phyloP scores from a whole-genome alignment of 2,113 vertebrate species.

The Archocentrus centrarchus region DNA sequence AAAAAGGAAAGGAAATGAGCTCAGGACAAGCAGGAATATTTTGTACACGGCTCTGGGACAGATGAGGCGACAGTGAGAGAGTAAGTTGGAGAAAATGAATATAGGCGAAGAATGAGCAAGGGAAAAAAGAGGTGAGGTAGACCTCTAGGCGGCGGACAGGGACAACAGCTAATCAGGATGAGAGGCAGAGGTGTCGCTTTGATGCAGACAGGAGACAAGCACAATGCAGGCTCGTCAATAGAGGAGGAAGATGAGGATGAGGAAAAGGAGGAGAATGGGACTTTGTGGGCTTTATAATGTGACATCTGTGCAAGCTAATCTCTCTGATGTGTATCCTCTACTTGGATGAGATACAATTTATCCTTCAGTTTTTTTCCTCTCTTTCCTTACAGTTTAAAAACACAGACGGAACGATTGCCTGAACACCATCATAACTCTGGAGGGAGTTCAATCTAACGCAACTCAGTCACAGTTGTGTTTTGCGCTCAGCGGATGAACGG shows the following conservation, averaged over 20 bases:
- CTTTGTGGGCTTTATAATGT: conserved; percentile 59
- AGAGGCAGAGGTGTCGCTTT: conserved; percentile 54
- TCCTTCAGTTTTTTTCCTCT: background rate
- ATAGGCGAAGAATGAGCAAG: background rate
- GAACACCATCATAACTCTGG: conserved; percentile 40
- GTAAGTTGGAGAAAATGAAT: conserved; percentile 9
- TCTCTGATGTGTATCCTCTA: conserved; percentile 47
- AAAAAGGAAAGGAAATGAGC: conserved; percentile 18
- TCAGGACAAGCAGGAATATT: background rate
- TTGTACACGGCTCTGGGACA: background rate
- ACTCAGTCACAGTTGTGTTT: conserved; percentile 20
- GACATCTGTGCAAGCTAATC: conserved; percentile 62
- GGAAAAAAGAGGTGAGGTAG: background rate
- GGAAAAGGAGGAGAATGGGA: conserved; percentile 60
- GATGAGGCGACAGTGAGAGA: conserved; percentile 2
- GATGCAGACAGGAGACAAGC: conserved; percentile 36
- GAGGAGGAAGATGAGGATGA: conserved; percentile 30
- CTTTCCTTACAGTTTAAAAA: conserved; percentile 12
- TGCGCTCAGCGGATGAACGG: background rate
- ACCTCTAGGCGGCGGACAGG: background rate
- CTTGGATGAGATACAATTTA: conserved; percentile 49
- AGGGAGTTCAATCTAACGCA: conserved; percentile 55
- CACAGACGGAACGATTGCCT: conserved; percentile 52
- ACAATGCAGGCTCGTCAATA: conserved; percentile 2
- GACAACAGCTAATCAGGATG: conserved; percentile 52